Conservation (phyloP, 2,797 vertebrate genomes). For the Protosalanx chinensis region DNA sequence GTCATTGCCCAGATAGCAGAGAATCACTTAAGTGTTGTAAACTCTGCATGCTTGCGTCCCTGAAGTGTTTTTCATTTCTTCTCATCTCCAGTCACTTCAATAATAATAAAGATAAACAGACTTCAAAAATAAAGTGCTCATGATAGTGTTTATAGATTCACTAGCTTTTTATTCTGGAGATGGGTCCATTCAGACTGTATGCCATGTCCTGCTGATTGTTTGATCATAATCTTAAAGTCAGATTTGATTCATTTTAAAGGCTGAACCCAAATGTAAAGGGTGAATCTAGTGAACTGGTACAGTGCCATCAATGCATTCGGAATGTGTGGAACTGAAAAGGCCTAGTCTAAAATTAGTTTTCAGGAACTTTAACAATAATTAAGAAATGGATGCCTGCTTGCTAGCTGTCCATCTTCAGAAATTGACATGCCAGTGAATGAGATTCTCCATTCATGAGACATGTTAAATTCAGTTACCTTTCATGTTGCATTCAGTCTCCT, state of each 20-base stretch:
- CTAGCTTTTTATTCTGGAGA: too few species aligned
- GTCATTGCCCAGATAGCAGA: constrained; percentile 39
- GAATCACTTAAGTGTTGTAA: constrained; percentile 45
- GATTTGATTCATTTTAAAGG: constrained; percentile 7
- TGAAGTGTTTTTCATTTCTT: too few species aligned
- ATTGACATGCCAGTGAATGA: too few species aligned
- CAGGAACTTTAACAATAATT: too few species aligned
- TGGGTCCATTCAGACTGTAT: too few species aligned
- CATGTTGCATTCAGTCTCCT: too few species aligned
- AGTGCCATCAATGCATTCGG: not conserved
- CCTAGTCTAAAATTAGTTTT: not conserved
- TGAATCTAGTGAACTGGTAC: constrained; percentile 12
- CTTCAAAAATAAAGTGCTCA: not conserved
- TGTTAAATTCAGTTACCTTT: too few species aligned
- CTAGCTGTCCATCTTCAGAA: too few species aligned
- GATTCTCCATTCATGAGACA: too few species aligned
- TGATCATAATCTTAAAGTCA: not conserved
- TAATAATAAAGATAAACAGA: too few species aligned
- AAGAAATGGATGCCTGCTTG: too few species aligned
- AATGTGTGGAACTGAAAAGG: constrained; percentile 15
- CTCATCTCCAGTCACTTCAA: too few species aligned
- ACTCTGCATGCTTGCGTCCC: not conserved
- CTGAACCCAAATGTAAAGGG: constrained; percentile 11
- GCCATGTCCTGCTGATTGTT: not conserved
- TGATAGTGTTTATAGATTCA: not conserved